Evolutionary conservation across 2,888 invertebrate genomes (phyloP).

Genomic region (Rhaphigaster nebulosa): DNA sequence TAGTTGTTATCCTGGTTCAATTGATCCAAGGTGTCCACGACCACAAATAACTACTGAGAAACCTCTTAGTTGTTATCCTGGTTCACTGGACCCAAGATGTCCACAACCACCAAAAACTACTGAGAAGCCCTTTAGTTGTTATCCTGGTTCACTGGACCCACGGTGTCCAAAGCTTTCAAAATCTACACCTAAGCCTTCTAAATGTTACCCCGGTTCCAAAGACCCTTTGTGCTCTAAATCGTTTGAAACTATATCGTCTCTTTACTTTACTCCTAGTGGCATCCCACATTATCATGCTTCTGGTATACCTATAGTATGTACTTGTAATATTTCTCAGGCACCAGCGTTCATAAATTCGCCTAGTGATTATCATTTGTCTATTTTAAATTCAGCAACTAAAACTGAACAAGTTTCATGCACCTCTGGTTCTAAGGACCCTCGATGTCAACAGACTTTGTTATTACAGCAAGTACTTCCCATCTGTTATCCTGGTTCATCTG

Average conservation of each 20-base stretch:
- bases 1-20: constrained; percentile 67
- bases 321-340: background rate
- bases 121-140: constrained; percentile 67
- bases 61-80: constrained; percentile 61
- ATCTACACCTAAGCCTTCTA: constrained; percentile 45
- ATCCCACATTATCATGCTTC: constrained; percentile 11
- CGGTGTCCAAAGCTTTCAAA: constrained; percentile 63
- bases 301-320: background rate
- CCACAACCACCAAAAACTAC: constrained; percentile 67
- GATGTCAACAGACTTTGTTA: background rate
- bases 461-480: constrained; percentile 61
- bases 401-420: background rate
- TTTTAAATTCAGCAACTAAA: background rate
- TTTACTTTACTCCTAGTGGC: background rate
- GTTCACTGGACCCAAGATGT: constrained; percentile 65
- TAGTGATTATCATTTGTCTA: background rate
- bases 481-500: constrained; percentile 67
- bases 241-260: background rate
- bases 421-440: background rate
- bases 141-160: constrained; percentile 66
- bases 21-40: constrained; percentile 65
- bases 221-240: constrained; percentile 65
- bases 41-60: constrained; percentile 62
- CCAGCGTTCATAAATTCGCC: background rate
- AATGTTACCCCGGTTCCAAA: constrained; percentile 17